Conservation (phyloP, 2,797 vertebrate species). For the Macropus fuliginosus region DNA sequence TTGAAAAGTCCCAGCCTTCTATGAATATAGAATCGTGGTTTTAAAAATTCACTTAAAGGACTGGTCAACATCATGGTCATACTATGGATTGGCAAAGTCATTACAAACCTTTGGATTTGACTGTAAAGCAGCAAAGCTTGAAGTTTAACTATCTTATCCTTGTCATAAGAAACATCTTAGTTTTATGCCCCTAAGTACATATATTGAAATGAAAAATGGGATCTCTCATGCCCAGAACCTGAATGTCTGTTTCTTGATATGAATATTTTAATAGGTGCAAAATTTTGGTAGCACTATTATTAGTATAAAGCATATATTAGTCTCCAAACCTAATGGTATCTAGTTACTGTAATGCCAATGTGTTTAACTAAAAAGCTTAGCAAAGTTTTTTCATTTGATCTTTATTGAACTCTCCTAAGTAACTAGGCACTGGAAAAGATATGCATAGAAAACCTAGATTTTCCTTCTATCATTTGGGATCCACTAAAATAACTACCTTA, state of each 20-base stretch:
- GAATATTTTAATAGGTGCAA: not conserved
- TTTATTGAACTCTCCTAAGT: not conserved
- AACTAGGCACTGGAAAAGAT: not conserved
- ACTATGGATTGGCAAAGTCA: not conserved
- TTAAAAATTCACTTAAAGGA: not conserved
- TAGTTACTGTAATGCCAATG: not conserved
- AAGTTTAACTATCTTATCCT: not conserved
- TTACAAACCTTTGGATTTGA: conserved; percentile 15
- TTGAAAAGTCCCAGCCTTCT: conserved; percentile 40
- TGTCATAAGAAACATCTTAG: not conserved
- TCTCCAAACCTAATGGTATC: not conserved
- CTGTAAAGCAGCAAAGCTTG: not conserved
- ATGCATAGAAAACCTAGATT: not conserved
- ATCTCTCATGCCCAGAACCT: conserved; percentile 40
- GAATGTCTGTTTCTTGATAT: conserved; percentile 19
- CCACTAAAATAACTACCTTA: not conserved
- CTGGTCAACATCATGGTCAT: not conserved
- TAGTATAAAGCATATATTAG: not conserved
- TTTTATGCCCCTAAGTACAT: conserved; percentile 19
- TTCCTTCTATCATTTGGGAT: not conserved
- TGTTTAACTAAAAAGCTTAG: not conserved
- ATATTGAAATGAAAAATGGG: conserved; percentile 25
- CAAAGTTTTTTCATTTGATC: not conserved
- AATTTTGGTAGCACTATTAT: not conserved
- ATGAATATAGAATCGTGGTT: not conserved